Evolutionary conservation across 2,113 vertebrate species (phyloP).

Genomic region (Paramormyrops kingsleyae): DNA sequence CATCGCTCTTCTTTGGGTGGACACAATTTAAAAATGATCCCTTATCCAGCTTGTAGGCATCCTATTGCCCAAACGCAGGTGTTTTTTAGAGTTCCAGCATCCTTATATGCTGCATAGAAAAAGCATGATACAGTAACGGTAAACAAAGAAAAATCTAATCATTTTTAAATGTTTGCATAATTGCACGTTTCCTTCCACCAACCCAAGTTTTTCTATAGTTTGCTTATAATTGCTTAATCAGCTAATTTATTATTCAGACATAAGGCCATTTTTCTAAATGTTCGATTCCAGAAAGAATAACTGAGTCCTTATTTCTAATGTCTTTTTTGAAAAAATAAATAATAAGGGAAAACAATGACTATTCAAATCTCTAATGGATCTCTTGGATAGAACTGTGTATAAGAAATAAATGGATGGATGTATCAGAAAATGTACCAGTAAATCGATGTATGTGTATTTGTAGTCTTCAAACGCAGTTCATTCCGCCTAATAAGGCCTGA

Average conservation of each 20-base stretch:
- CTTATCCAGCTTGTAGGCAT: not conserved
- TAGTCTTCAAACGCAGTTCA: not conserved
- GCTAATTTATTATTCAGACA: not conserved
- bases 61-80: not conserved
- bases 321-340: not conserved
- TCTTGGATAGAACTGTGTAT: not conserved
- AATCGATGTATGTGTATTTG: not conserved
- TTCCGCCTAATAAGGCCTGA: not conserved
- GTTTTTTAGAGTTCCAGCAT: not conserved
- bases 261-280: not conserved
- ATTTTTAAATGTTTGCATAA: not conserved
- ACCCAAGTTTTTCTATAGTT: not conserved
- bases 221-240: not conserved
- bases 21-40: not conserved
- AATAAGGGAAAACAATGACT: not conserved
- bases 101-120: not conserved
- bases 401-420: not conserved
- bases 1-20: not conserved
- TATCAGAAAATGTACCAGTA: not conserved
- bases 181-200: not conserved
- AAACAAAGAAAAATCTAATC: not conserved
- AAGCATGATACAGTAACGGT: not conserved
- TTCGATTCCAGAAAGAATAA: not conserved
- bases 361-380: not conserved
- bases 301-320: not conserved